These are phyloP conservation scores for Diadema setosum DNA, from an alignment of 35 echinoderm and acorn worm species.

Conservation along the genomic window DNA sequence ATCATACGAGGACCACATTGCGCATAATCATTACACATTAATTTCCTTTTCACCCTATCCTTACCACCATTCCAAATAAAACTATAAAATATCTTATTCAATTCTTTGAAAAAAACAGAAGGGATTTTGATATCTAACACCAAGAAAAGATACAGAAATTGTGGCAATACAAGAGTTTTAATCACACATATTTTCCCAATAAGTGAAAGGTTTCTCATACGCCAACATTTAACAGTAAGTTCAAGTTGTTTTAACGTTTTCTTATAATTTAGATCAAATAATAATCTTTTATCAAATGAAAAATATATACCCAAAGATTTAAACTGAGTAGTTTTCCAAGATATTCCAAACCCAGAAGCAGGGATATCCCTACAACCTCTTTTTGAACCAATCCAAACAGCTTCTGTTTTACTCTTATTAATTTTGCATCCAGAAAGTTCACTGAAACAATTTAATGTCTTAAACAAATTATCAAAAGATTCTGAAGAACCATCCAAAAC, in stretches of 20 bases:
- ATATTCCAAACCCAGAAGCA: too few relatives aligned
- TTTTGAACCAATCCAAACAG: constrained; percentile 6
- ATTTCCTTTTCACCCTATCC: background rate
- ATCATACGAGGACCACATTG: too few relatives aligned
- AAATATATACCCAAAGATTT: background rate
- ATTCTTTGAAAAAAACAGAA: background rate
- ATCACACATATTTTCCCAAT: background rate
- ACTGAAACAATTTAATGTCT: background rate
- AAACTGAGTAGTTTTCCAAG: background rate
- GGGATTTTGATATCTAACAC: background rate
- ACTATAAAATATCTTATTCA: background rate
- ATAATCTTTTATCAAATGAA: background rate
- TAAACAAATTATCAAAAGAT: background rate
- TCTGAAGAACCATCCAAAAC: background rate
- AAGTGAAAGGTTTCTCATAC: too few relatives aligned
- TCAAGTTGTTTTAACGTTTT: constrained; percentile 16
- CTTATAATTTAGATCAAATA: constrained; percentile 21
- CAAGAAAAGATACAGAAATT: background rate
- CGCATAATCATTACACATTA: background rate
- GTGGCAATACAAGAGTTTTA: constrained; percentile 14
- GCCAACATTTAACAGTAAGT: background rate
- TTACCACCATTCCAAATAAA: background rate
- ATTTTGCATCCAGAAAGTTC: constrained; percentile 15
- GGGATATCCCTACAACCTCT: background rate
- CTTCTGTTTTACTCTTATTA: constrained; percentile 1